Evolutionary conservation across 2,888 invertebrate genomes (phyloP).

Genomic region (Sinotaia quadrata): DNA sequence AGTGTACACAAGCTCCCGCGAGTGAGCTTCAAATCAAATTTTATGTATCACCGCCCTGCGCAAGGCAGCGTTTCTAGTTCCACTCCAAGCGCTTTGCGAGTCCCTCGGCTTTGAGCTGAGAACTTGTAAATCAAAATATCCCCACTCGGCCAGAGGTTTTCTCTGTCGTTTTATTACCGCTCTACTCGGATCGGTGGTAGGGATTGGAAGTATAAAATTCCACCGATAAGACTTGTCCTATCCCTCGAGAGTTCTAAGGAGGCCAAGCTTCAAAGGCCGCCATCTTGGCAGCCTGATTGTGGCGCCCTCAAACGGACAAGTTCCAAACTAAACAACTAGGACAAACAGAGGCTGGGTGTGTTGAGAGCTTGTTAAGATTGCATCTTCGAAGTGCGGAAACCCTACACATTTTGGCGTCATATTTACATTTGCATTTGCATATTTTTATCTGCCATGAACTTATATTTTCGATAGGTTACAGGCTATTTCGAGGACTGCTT

Average conservation of each 20-base stretch:
- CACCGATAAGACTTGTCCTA: not conserved
- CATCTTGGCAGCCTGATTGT: not conserved
- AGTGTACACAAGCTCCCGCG: no score
- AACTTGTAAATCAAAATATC: not conserved
- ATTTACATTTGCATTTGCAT: no score
- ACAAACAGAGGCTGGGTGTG: no score
- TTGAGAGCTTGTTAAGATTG: no score
- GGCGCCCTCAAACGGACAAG: not conserved
- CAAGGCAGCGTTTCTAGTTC: not conserved
- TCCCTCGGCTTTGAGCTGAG: not conserved
- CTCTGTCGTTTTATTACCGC: not conserved
- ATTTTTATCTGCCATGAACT: no score
- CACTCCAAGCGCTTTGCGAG: not conserved
- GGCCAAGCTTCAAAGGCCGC: not conserved
- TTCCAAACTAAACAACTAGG: no score
- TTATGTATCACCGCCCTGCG: no score
- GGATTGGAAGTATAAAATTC: not conserved
- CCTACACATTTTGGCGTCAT: no score
- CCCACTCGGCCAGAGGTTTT: not conserved
- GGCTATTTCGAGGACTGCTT: no score
- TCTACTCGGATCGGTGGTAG: not conserved
- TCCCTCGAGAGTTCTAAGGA: not conserved
- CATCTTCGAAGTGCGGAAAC: no score
- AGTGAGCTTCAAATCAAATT: no score
- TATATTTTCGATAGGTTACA: no score